These are phyloP conservation scores for Stigmatopora nigra DNA, from an alignment of 2,113 vertebrate species.

Conservation along the genomic window DNA sequence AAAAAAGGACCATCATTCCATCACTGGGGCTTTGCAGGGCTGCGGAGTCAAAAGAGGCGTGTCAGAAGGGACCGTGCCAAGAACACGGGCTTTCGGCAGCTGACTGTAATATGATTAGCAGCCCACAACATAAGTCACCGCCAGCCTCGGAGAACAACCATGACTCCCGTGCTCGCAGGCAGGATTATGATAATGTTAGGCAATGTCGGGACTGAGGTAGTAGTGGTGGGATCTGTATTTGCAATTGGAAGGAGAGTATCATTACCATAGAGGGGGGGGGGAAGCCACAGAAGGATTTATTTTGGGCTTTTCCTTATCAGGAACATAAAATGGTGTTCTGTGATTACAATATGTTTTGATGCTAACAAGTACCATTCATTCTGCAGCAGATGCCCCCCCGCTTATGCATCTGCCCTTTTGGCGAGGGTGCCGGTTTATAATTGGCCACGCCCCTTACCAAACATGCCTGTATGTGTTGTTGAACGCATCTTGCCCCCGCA, in stretches of 20 bases:
- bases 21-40: neutral
- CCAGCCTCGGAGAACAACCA: conserved; percentile 43
- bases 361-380: conserved; percentile 13
- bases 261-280: conserved; percentile 5
- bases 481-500: conserved; percentile 4
- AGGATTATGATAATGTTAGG: conserved; percentile 55
- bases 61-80: conserved; percentile 27
- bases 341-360: neutral
- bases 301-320: conserved; percentile 10
- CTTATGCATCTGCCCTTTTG: conserved; percentile 56
- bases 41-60: conserved; percentile 15
- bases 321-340: conserved; percentile 3
- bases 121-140: conserved; percentile 48
- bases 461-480: conserved; percentile 10
- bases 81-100: conserved; percentile 49
- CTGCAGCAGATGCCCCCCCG: conserved; percentile 41
- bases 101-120: conserved; percentile 61
- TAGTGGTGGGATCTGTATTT: neutral
- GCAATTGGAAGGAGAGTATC: conserved; percentile 9
- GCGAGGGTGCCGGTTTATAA: conserved; percentile 20
- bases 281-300: conserved; percentile 10
- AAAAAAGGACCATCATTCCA: neutral
- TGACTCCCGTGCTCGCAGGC: conserved; percentile 47
- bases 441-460: neutral
- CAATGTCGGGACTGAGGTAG: neutral